Conservation (phyloP, 1,140 invertebrate species). For the Triops cancriformis region DNA sequence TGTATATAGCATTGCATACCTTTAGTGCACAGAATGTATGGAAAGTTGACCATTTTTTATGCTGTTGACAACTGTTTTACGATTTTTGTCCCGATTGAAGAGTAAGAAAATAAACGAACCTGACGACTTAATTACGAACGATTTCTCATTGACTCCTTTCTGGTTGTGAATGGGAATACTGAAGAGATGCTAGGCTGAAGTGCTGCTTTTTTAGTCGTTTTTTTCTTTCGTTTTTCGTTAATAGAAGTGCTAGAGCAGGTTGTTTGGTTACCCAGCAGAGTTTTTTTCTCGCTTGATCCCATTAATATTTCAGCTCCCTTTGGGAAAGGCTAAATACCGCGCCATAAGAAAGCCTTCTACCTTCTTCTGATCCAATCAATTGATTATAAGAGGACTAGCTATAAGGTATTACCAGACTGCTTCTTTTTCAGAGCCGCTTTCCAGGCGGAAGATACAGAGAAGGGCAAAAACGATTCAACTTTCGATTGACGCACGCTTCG, state of each 20-base stretch:
- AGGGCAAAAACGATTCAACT: too few relatives aligned
- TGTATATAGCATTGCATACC: background rate
- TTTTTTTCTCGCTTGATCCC: background rate
- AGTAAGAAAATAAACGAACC: background rate
- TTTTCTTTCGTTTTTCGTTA: background rate
- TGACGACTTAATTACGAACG: background rate
- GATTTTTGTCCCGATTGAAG: background rate
- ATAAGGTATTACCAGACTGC: background rate
- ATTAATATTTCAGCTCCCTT: background rate
- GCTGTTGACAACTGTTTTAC: background rate
- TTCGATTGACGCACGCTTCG: too few relatives aligned
- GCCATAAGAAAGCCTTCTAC: background rate
- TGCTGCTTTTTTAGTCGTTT: background rate
- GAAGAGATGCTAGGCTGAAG: background rate
- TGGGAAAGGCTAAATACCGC: background rate
- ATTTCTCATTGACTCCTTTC: background rate
- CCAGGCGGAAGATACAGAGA: too few relatives aligned
- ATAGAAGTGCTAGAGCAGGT: background rate
- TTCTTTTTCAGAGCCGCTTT: background rate
- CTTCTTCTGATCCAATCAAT: conserved; percentile 2
- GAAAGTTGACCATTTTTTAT: background rate
- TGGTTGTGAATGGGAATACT: background rate
- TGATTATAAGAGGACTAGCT: background rate
- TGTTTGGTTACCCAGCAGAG: background rate
- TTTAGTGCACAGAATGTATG: background rate